Conservation (phyloP, 2,888 invertebrate genomes). For the Clanis bilineata region DNA sequence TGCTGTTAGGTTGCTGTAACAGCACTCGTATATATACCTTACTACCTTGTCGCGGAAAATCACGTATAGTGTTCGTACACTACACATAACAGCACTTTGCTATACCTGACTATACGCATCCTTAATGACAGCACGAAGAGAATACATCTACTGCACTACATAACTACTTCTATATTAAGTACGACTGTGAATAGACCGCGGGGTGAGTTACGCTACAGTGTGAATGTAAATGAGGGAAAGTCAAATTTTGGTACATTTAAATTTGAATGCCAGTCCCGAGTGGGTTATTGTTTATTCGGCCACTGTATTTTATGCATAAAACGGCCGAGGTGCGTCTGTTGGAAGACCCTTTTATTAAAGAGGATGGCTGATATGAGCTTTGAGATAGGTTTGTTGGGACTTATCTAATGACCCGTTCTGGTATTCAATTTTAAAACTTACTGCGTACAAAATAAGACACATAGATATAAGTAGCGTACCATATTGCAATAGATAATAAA, state of each 20-base stretch:
- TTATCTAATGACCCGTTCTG: too few relatives aligned
- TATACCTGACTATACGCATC: neutral
- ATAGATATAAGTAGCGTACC: too few relatives aligned
- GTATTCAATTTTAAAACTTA: too few relatives aligned
- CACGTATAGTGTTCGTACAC: neutral
- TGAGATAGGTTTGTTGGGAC: too few relatives aligned
- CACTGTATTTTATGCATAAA: constrained; percentile 27
- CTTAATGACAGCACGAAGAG: neutral
- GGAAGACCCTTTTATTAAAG: constrained; percentile 7
- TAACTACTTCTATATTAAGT: neutral
- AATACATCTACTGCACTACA: neutral
- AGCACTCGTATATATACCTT: too few relatives aligned
- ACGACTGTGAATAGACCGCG: neutral
- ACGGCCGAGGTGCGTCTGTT: constrained; percentile 2
- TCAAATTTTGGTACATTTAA: constrained; percentile 30
- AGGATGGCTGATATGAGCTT: neutral
- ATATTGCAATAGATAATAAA: too few relatives aligned
- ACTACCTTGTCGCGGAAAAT: too few relatives aligned
- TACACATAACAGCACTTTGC: neutral
- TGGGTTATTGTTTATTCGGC: constrained; percentile 35
- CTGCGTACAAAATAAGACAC: too few relatives aligned
- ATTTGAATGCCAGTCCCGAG: constrained; percentile 34
- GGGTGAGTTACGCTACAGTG: constrained; percentile 27
- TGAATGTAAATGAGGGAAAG: constrained; percentile 18
- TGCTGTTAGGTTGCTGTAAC: too few relatives aligned